Base-by-base conservation (phyloP, 2,797 vertebrate species). In the Tokudaia muenninki region DNA sequence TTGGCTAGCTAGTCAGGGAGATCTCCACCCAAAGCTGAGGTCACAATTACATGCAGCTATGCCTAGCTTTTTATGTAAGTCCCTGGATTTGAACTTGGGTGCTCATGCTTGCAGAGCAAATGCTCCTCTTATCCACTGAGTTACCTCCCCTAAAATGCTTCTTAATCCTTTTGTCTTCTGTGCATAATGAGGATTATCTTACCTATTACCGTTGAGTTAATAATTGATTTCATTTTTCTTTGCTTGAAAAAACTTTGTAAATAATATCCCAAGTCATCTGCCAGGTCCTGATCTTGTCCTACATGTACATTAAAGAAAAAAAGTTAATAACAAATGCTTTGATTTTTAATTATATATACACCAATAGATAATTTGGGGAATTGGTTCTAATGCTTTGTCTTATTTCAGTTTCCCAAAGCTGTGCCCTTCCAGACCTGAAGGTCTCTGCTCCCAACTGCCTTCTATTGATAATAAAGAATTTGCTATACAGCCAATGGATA, bases 131-230 rank as follows among this genome's bases (percentile, higher is more conserved):
- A 37, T 8, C 65, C 47, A 55, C 65, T 26, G 47, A 72, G 34
- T 37, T 52, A 37, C 31, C 13, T 26, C 22, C 63, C 41, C 44
- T 44, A 75, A 84, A 47, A 84, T 65, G 41, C 34, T 47, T 95
- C 41, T 83, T 96, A 80, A 75, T 41, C 50, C 59, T 92, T 94
- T 91, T 22, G 83, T 96, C 55, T 95, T 88, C 87, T 17, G 52
- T 7, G 2, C 80, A 41, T 80, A 88, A 44, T 70, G 41, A 94
- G 2, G 9, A 86, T 59, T 57, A 59, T 89, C 95, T 75, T 92
- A 77, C 92, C n/a, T 52, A 55, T 31, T 61, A n/a, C 63, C 50
- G 87, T 77, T 50, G 31, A 94, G 65, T 88, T 87, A 94, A 80
- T 63, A 92, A 74, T 91, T 93, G 17, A 61, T 80, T 72, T 57